Base-by-base conservation (phyloP, 2,888 invertebrate genomes). In the Meghimatium bilineatum region DNA sequence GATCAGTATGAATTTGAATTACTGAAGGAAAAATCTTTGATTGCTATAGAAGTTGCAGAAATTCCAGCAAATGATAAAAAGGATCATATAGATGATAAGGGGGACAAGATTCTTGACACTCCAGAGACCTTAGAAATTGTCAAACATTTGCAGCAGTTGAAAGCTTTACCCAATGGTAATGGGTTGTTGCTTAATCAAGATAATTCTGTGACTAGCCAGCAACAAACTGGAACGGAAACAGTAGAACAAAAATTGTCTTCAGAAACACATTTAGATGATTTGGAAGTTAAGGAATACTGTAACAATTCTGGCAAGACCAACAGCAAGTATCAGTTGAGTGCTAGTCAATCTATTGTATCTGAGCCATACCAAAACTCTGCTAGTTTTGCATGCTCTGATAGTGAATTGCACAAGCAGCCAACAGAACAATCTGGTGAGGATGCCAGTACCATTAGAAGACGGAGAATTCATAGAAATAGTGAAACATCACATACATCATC, bases 101-200 rank as follows among this genome's bases (percentile, higher is more conserved):
- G 8, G 56, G 49, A 49, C 10, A 49, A 49, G 17, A 26, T 36
- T n/a, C 44, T 83, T 14, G 60, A 71, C n/a, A 36, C 36, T 23
- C 2, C 8, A 23, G 60, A 78, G 34, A 71, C 78, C 14, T 34
- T 71, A n/a, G 77, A 83, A 34, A 77, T 83, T 34, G 77, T 77
- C 52, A 66, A 29, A 49, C 67, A n/a, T 14, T 34, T 83, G 23
- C 83, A 77, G 44, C n/a, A 77, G 38, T n/a, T 49, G 29, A 26
- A 83, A 29, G 83, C 71, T 23, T 69, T 83, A 36, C 83, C 83
- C 23, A 78, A 56, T 71, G 78, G 83, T 8, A 56, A 56, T 3
- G 10, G 14, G 76, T 5, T 34, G 56, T 36, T 69, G 36, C 29
- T 67, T 0, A 63, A 44, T 63, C 20, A 44, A 44, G 20, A 56